Conservation (phyloP, 2,888 invertebrate genomes). For the Heliconius charithonia region DNA sequence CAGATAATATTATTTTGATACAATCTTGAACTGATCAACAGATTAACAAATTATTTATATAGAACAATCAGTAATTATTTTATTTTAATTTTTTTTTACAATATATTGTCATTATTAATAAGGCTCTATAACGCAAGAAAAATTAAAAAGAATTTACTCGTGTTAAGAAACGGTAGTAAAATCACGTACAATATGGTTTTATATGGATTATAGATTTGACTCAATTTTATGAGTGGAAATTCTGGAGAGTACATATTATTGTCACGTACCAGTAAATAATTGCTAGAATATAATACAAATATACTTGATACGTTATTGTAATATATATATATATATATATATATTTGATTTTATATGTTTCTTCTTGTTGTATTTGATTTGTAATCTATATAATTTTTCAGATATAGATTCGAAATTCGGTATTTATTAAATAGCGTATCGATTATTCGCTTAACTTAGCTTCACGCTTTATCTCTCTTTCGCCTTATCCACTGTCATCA, state of each 20-base stretch:
- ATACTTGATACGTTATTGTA: neutral
- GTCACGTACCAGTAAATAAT: neutral
- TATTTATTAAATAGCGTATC: neutral
- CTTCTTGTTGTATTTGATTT: neutral
- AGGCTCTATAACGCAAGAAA: no score
- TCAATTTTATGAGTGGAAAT: neutral
- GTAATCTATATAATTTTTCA: neutral
- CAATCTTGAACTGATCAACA: neutral
- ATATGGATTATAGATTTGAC: neutral
- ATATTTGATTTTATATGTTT: neutral
- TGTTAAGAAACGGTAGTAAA: neutral
- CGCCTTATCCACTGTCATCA: no score
- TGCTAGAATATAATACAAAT: neutral
- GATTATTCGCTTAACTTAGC: neutral
- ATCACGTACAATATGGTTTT: neutral
- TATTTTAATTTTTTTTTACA: neutral
- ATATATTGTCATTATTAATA: neutral
- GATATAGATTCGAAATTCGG: neutral
- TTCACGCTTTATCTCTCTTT: no score
- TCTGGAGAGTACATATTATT: neutral
- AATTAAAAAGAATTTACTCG: neutral
- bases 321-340: no score
- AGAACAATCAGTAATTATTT: neutral
- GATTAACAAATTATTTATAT: slow-evolving; percentile 8
- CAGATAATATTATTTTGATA: slow-evolving; percentile 16